Evolutionary conservation across 53 echinoderm and acorn worm genomes (phyloP).

Genomic region (Luidia sarsii): DNA sequence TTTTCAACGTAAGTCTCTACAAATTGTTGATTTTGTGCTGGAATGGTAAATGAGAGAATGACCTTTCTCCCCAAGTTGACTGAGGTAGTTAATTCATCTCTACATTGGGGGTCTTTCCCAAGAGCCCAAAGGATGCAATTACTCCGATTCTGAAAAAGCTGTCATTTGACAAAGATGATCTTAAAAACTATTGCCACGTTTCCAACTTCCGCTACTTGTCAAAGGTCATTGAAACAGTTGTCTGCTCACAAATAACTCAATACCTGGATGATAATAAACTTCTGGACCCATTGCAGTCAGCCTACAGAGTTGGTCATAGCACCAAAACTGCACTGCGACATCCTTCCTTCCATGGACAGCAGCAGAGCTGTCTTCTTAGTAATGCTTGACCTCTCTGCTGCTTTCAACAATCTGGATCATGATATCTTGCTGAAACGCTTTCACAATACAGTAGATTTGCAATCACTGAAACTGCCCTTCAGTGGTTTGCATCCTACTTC

Average conservation of each 20-base stretch:
- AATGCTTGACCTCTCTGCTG: constrained; percentile 9
- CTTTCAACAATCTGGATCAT: background rate
- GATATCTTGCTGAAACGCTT: constrained; percentile 2
- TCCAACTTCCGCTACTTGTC: background rate
- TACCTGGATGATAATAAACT: background rate
- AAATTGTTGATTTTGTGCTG: background rate
- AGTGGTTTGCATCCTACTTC: constrained; percentile 13
- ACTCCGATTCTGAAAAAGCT: background rate
- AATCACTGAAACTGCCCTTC: constrained; percentile 19
- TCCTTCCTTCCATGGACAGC: background rate
- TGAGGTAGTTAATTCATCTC: constrained; percentile 1
- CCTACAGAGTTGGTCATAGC: background rate
- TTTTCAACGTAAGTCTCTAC: constrained; percentile 81
- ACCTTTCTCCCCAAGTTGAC: constrained; percentile 6
- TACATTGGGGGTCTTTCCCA: background rate
- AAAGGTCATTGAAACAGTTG: background rate
- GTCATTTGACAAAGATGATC: background rate
- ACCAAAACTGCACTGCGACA: constrained; percentile 15
- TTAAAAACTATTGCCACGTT: background rate
- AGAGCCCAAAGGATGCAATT: background rate
- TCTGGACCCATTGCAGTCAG: background rate
- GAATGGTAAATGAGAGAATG: background rate
- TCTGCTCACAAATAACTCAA: background rate
- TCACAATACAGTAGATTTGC: constrained; percentile 9
- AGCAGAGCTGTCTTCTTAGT: constrained; percentile 9